Evolutionary conservation across 2,113 vertebrate species (phyloP), one percentile per base, ranked within the genome.

Genomic region (Aleadryas rufinucha): DNA sequence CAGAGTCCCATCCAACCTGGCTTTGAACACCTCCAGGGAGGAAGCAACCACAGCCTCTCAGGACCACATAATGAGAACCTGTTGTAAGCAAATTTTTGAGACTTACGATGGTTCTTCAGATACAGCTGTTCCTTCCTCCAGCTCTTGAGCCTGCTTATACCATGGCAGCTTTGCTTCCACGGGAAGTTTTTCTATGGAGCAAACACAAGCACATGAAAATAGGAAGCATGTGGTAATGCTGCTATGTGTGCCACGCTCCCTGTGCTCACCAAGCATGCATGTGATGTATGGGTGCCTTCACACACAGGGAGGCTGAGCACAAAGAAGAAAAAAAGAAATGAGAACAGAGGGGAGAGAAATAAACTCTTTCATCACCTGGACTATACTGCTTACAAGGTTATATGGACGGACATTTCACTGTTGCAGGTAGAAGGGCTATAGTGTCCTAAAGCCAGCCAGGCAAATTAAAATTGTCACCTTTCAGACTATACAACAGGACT

Each of bases 41-140:
- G 23, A 28, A 53, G 28, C 16, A 59, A 21, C 23, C 7, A 30
- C 28, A 39, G 10, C 20, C 11, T 30, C 33, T n/a, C 28, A 45
- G 13, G 7, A 45, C 14, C 33, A 68, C 13, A 16, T 47, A 52
- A 41, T 0, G 2, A 53, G 23, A 31, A 44, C 9, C 13, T 50
- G 7, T 7, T 69, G 26, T 69, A 66, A 92, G 69, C 24, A 87
- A 81, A 68, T 54, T 76, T 74, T 87, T 47, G 86, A 93, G 60
- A 99, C 99, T 99, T 98, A 99, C 99, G 98, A 98, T 61, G 99
- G 99, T 52, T 99, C 99, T 96, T 99, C 99, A 8, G 98, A 98
- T 37, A 99, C 97, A 0, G 95, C 96, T 6, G 97, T 96, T 97
- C 98, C 98, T 95, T 99, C 99, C 45, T 99, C 99, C 78, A 99